Percentiles rank a stretch among this genome's conserved stretches.
These are phyloP conservation scores for Strigamia crassipes DNA, from an alignment of 2,888 invertebrate genomes.

Conservation along the genomic window DNA sequence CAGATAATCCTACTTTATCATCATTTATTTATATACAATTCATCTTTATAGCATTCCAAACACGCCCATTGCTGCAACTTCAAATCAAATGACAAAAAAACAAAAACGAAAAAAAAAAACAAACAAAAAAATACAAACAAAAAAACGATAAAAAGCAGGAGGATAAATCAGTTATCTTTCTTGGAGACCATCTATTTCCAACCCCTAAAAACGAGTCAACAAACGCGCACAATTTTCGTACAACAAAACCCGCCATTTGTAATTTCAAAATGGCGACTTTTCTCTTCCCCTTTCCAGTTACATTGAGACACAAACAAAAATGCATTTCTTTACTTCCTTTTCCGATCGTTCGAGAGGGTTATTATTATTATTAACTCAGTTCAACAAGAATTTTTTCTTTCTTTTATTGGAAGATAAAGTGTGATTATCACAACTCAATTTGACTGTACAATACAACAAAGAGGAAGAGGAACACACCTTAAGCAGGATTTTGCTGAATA, in stretches of 20 bases:
- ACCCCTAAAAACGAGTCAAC: background rate
- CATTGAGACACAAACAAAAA: slow-evolving; percentile 27
- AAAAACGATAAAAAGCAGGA: background rate
- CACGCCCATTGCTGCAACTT: slow-evolving; percentile 7
- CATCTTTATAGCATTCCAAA: background rate
- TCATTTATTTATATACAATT: slow-evolving; percentile 24
- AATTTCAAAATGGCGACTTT: background rate
- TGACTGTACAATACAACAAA: slow-evolving; percentile 49
- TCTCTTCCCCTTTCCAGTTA: slow-evolving; percentile 1
- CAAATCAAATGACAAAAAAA: slow-evolving; percentile 3
- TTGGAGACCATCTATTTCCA: slow-evolving; percentile 23
- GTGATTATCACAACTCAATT: slow-evolving; percentile 48
- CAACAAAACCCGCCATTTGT: background rate
- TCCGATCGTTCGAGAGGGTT: slow-evolving; percentile 44
- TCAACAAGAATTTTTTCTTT: slow-evolving; percentile 43
- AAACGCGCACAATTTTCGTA: background rate
- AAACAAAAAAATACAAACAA: background rate
- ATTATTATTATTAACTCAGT: slow-evolving; percentile 41
- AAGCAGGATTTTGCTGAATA: slow-evolving; percentile 22
- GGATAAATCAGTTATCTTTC: background rate
- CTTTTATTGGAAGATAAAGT: slow-evolving; percentile 48
- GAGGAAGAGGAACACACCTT: slow-evolving; percentile 43
- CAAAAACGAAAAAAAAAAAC: background rate
- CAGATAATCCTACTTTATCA: background rate
- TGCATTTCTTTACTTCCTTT: slow-evolving; percentile 39